Evolutionary conservation across 2,113 vertebrate genomes (phyloP), one percentile per base, ranked within the genome.

Genomic region (Baryphthengus martii): DNA sequence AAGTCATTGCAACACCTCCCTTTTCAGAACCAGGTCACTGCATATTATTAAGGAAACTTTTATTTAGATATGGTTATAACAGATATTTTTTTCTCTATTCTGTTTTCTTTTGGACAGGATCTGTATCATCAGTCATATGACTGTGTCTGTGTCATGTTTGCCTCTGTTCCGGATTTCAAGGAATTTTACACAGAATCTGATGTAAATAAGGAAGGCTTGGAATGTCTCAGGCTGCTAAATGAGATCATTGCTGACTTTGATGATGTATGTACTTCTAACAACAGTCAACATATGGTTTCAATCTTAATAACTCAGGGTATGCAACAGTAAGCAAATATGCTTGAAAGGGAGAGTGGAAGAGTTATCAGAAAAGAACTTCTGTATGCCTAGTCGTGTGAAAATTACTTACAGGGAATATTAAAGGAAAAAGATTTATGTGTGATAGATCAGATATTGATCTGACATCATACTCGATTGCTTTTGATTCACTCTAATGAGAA

Each of bases 131-230:
- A 99, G 93, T 99, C 99, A 24, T 99, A 99, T 3, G 99, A 99
- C 94, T 98, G 99, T 12, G 99, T 99, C 90, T 99, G 99, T 47
- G 99, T 99, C 95, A 99, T 99, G 99, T 99, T 99, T 74, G 99
- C 99, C 96, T 99, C 99, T 39, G 99, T 99, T 88, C 99, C 99
- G 7, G 99, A 99, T 97, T 99, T 99, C 98, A 99, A 99, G 96
- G 99, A 99, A 94, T 99, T 99, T 96, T 99, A 99, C 97, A 99
- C 99, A 2, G 99, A 99, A 91, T 99, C 99, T 15, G 99, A 99
- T 35, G 99, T 99, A 90, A 99, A 99, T 98, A 99, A 99, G 96
- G 99, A 99, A 94, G 99, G 99, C 37, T 95, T 99, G 82, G 99
- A 99, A 96, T 99, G 99, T 95, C 98, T 99, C 66, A 97, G 99